These are phyloP conservation scores for Dorcus parallelipipedus DNA, from an alignment of 2,888 invertebrate genomes.

Conservation along the genomic window DNA sequence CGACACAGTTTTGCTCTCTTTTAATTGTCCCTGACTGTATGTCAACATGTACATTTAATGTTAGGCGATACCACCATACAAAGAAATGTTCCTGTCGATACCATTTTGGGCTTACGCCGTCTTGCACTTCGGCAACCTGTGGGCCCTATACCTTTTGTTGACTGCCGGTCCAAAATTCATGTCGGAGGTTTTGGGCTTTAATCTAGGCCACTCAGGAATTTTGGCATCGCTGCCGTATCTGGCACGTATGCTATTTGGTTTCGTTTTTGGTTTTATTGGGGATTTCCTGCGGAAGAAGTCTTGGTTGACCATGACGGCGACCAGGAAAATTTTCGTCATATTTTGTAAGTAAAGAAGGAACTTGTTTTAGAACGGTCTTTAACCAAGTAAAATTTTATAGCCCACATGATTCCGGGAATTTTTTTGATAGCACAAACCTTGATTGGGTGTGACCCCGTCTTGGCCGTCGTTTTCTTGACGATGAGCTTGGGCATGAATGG, in stretches of 20 bases:
- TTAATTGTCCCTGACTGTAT: too few relatives aligned
- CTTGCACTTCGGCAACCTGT: constrained; percentile 72
- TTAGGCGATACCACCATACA: constrained; percentile 65
- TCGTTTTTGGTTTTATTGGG: constrained; percentile 67
- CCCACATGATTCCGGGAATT: constrained; percentile 52
- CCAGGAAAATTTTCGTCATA: constrained; percentile 63
- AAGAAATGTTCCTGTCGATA: constrained; percentile 58
- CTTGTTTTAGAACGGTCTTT: neutral
- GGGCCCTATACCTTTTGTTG: constrained; percentile 73
- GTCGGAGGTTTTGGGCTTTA: constrained; percentile 68
- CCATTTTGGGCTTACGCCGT: constrained; percentile 66
- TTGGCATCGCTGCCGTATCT: constrained; percentile 70
- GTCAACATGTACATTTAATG: neutral
- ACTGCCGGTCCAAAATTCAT: constrained; percentile 74
- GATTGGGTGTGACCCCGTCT: constrained; percentile 60
- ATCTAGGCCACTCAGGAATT: constrained; percentile 66
- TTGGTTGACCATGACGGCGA: constrained; percentile 53
- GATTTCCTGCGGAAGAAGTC: constrained; percentile 57
- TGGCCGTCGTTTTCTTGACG: constrained; percentile 63
- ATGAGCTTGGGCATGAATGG: constrained; percentile 62
- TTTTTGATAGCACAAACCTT: constrained; percentile 54
- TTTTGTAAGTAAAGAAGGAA: constrained; percentile 53
- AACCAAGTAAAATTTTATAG: constrained; percentile 29
- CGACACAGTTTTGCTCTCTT: neutral
- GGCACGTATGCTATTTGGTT: constrained; percentile 64